These are phyloP conservation scores for silkworm (Bombyx mori) DNA, from an alignment of 1,140 invertebrate genomes.

Conservation along the genomic window DNA sequence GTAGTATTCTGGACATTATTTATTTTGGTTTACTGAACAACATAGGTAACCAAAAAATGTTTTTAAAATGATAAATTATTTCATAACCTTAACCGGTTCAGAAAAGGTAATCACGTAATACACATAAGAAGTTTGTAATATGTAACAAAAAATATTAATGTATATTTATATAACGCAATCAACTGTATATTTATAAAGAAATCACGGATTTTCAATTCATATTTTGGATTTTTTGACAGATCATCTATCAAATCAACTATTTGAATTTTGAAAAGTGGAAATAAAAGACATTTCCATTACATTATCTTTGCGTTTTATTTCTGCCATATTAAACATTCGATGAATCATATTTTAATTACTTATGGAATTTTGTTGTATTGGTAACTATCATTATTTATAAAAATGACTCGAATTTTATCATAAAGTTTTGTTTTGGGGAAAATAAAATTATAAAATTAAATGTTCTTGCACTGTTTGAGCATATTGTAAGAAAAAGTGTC, in stretches of 20 bases:
- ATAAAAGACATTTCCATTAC: constrained; percentile 11
- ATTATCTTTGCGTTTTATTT: constrained; percentile 13
- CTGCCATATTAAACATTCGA: constrained; percentile 2
- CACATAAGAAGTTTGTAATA: constrained; percentile 21
- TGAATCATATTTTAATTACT: neutral
- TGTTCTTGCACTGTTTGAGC: too few species aligned
- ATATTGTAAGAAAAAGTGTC: too few species aligned
- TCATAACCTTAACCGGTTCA: constrained; percentile 58
- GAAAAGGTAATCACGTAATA: constrained; percentile 31
- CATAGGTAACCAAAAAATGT: too few species aligned
- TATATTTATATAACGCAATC: constrained; percentile 57
- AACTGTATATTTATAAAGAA: constrained; percentile 48
- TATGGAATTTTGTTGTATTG: too few species aligned
- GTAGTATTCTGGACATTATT: constrained; percentile 63
- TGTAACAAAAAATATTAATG: constrained; percentile 31
- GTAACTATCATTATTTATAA: too few species aligned
- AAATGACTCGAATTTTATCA: too few species aligned
- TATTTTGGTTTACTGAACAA: constrained; percentile 21
- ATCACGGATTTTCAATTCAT: constrained; percentile 44
- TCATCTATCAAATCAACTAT: constrained; percentile 37
- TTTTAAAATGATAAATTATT: constrained; percentile 23
- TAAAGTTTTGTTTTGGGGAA: too few species aligned
- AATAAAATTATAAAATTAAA: too few species aligned
- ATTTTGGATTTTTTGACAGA: constrained; percentile 55
- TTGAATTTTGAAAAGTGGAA: constrained; percentile 18